Conservation (phyloP, 1,140 invertebrate genomes). For the Lasaia peninsularis region DNA sequence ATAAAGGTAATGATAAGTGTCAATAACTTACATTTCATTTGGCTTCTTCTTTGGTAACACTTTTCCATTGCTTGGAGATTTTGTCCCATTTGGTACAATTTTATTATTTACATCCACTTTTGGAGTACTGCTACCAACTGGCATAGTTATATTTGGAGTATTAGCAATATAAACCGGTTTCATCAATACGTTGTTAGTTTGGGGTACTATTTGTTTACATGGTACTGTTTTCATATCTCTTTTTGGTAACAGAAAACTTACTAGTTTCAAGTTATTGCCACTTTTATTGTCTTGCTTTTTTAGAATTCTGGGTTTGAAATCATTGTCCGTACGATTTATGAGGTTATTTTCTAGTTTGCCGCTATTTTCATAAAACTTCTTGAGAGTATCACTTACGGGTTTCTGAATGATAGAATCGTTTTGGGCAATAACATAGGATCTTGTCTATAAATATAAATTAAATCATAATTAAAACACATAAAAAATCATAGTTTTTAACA, state of each 20-base stretch:
- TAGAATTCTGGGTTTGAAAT: conserved; percentile 39
- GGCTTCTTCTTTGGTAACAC: conserved; percentile 61
- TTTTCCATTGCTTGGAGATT: conserved; percentile 36
- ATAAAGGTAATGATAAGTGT: background rate
- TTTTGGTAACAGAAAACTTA: conserved; percentile 59
- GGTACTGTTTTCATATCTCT: conserved; percentile 31
- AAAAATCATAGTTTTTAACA: conserved; percentile 11
- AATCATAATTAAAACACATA: conserved; percentile 18
- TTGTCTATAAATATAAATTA: conserved; percentile 43
- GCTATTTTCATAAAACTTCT: conserved; percentile 70
- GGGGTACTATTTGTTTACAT: conserved; percentile 37
- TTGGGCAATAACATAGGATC: conserved; percentile 47
- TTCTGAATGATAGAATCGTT: conserved; percentile 37
- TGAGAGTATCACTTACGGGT: conserved; percentile 56
- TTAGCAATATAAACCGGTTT: conserved; percentile 43
- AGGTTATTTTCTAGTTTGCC: conserved; percentile 63
- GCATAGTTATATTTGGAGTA: conserved; percentile 27
- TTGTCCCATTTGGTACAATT: conserved; percentile 42
- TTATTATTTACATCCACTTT: conserved; percentile 58
- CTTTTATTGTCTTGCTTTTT: conserved; percentile 44
- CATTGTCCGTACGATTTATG: conserved; percentile 25
- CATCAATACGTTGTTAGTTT: conserved; percentile 44
- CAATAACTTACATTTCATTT: conserved; percentile 54
- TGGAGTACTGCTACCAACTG: conserved; percentile 15
- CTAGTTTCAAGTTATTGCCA: conserved; percentile 62